Evolutionary conservation across 2,888 invertebrate genomes (phyloP).

Genomic region (Drosophila nigricruria): DNA sequence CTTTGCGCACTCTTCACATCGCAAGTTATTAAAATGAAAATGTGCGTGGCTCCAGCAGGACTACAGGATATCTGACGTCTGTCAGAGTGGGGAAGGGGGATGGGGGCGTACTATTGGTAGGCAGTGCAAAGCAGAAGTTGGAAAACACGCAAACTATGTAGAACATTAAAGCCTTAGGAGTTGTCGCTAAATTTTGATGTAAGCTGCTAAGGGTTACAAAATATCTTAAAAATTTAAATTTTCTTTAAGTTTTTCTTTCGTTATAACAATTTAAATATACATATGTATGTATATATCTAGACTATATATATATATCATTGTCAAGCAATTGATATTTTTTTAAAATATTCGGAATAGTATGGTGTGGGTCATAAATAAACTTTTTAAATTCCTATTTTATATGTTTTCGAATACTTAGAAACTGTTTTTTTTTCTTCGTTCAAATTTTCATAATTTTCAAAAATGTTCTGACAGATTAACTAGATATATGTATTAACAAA

Average conservation of each 20-base stretch:
- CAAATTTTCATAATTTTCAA: slow-evolving; percentile 17
- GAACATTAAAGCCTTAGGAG: slow-evolving; percentile 48
- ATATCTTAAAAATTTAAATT: background rate
- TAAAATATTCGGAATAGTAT: background rate
- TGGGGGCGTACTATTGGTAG: slow-evolving; percentile 1
- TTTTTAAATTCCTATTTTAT: slow-evolving; percentile 26
- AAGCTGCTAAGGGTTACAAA: slow-evolving; percentile 1
- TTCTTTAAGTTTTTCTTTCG: background rate
- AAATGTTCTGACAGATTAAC: slow-evolving; percentile 29
- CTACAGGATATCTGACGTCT: slow-evolving; percentile 27
- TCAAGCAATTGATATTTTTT: slow-evolving; percentile 25
- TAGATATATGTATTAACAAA: slow-evolving; percentile 13
- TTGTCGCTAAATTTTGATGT: slow-evolving; percentile 7
- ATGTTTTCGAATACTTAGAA: slow-evolving; percentile 9
- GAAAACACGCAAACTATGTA: slow-evolving; percentile 62
- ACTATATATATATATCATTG: background rate
- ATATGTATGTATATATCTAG: background rate
- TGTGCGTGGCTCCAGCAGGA: slow-evolving; percentile 57
- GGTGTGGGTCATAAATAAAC: slow-evolving; percentile 23
- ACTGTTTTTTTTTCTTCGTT: background rate
- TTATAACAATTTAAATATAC: background rate
- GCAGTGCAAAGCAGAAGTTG: slow-evolving; percentile 4
- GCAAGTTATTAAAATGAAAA: slow-evolving; percentile 65
- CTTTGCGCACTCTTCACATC: slow-evolving; percentile 18
- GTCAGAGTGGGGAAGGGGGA: background rate